phyloP scores from a whole-genome alignment of 2,113 vertebrate species.

The Ivindomyrus marchei region DNA sequence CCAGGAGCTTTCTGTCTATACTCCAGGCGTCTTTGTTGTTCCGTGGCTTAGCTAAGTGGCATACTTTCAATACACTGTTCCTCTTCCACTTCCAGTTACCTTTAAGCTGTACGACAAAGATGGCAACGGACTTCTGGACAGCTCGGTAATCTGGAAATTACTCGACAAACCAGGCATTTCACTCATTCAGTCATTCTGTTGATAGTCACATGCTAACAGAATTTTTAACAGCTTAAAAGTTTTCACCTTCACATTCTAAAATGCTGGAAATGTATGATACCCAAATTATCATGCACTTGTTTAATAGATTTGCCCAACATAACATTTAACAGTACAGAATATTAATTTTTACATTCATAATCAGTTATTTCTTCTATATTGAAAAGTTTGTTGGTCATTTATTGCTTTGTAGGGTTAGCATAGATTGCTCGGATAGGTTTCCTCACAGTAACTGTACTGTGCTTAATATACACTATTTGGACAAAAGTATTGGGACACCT shows the following conservation, averaged over 20 bases:
- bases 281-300: neutral
- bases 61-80: slow-evolving; percentile 4
- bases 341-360: neutral
- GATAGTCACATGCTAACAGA: neutral
- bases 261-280: neutral
- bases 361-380: neutral
- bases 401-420: neutral
- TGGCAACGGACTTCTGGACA: slow-evolving; percentile 81
- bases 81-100: slow-evolving; percentile 59
- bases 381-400: neutral
- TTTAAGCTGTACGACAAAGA: slow-evolving; percentile 91
- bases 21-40: neutral
- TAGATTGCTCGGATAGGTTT: neutral
- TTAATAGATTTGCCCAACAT: neutral
- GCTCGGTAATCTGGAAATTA: slow-evolving; percentile 65
- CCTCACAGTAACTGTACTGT: neutral
- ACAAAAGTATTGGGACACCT: neutral
- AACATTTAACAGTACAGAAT: neutral
- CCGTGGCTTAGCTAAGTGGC: neutral
- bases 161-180: neutral
- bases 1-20: neutral
- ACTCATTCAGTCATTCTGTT: neutral
- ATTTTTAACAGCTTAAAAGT: neutral
- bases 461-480: neutral
- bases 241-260: neutral